Conservation (phyloP, 2,113 vertebrate species). For the Petromus typicus region DNA sequence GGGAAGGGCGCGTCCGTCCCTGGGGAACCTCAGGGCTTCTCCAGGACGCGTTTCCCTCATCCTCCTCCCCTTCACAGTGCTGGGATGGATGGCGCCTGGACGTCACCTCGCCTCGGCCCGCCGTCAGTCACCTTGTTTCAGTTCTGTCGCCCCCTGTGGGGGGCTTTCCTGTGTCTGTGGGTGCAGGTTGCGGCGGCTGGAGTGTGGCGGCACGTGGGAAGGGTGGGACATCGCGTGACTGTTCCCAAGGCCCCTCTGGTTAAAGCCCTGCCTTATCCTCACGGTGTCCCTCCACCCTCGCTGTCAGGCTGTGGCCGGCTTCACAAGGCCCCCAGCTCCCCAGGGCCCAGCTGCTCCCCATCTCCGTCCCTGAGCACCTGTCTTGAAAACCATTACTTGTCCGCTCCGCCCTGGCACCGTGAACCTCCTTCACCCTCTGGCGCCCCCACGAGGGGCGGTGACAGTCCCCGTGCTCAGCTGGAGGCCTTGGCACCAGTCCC, state of each 20-base stretch:
- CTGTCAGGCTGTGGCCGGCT: fast-evolving
- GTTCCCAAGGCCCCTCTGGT: not conserved
- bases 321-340: fast-evolving
- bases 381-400: not conserved
- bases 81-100: not conserved
- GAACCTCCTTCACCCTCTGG: not conserved
- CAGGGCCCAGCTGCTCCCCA: not conserved
- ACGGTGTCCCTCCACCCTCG: no score
- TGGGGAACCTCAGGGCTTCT: not conserved
- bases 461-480: not conserved
- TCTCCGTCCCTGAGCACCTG: not conserved
- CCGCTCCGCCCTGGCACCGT: no score
- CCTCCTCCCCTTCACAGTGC: not conserved
- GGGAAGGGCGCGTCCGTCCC: not conserved
- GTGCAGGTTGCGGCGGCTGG: not conserved
- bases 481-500: not conserved
- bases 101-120: not conserved
- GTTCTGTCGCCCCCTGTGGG: no score
- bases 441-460: not conserved
- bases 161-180: no score
- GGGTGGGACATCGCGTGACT: not conserved
- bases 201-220: not conserved
- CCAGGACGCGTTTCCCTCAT: not conserved
- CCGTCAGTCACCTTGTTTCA: not conserved
- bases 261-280: not conserved